Percentiles rank a stretch among this genome's conserved stretches.
Conservation (phyloP, 1,140 invertebrate genomes). For the Centruroides sculpturatus region DNA sequence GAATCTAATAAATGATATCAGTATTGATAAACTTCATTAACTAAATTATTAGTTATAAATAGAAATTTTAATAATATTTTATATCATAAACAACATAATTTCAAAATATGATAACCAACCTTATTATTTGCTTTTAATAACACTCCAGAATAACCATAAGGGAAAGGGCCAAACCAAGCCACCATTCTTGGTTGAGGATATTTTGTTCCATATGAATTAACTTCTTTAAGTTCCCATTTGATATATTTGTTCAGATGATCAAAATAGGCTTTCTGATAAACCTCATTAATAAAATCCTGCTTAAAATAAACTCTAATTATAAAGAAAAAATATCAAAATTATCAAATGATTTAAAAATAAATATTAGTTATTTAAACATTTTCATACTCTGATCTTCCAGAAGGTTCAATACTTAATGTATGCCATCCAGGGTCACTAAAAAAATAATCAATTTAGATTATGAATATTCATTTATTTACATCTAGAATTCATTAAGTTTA, state of each 20-base stretch:
- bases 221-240: constrained; percentile 11
- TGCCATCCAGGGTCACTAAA: no score
- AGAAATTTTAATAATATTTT: not conserved
- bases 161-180: constrained; percentile 36
- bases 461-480: no score
- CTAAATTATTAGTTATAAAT: not conserved
- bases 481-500: no score
- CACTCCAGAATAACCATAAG: constrained; percentile 34
- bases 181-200: constrained; percentile 33
- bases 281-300: constrained; percentile 1
- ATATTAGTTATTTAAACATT: not conserved
- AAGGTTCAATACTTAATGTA: no score
- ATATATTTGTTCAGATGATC: not conserved
- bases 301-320: not conserved
- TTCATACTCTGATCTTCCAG: no score
- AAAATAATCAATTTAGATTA: not conserved
- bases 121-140: constrained; percentile 26
- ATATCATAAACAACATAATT: no score
- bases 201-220: constrained; percentile 24
- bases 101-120: constrained; percentile 17
- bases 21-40: no score
- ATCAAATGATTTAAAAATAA: not conserved
- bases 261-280: not conserved
- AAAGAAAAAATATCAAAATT: not conserved
- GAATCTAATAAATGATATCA: no score